Percentiles rank a stretch among this genome's conserved stretches.
Conservation (phyloP, 1,140 invertebrate species). For the Galleria mellonella region DNA sequence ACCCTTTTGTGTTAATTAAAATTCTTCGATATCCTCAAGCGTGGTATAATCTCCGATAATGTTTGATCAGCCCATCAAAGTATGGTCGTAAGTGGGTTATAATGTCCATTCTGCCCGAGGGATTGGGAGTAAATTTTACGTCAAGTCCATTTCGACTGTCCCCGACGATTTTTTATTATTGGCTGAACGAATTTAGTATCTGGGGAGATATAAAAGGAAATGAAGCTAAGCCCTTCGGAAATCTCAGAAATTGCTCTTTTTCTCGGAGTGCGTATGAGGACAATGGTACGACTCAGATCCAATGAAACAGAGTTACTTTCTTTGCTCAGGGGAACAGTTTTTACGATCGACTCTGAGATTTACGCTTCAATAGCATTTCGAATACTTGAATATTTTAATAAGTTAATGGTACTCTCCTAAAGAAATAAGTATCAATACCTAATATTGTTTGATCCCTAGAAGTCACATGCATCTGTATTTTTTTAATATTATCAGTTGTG, state of each 20-base stretch:
- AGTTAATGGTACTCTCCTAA: constrained; percentile 13
- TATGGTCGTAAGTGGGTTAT: constrained; percentile 23
- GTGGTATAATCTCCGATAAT: constrained; percentile 10
- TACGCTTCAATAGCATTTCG: constrained; percentile 37
- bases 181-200: constrained; percentile 66
- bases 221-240: constrained; percentile 70
- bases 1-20: too few relatives aligned
- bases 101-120: constrained; percentile 31
- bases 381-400: constrained; percentile 46
- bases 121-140: constrained; percentile 45
- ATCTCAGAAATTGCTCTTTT: constrained; percentile 66
- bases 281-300: constrained; percentile 37
- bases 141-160: constrained; percentile 49
- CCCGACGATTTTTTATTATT: constrained; percentile 64
- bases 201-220: constrained; percentile 69
- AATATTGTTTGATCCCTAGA: too few relatives aligned
- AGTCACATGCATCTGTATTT: too few relatives aligned
- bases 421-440: too few relatives aligned
- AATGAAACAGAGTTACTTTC: constrained; percentile 47
- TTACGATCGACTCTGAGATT: constrained; percentile 50
- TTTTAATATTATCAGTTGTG: too few relatives aligned
- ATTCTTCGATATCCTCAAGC: too few relatives aligned
- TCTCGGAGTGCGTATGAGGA: constrained; percentile 55
- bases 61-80: constrained; percentile 4
- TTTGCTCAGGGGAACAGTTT: constrained; percentile 39